These are phyloP conservation scores for Acrocephalus kingi DNA, from an alignment of 2,113 vertebrate genomes.

Conservation along the genomic window DNA sequence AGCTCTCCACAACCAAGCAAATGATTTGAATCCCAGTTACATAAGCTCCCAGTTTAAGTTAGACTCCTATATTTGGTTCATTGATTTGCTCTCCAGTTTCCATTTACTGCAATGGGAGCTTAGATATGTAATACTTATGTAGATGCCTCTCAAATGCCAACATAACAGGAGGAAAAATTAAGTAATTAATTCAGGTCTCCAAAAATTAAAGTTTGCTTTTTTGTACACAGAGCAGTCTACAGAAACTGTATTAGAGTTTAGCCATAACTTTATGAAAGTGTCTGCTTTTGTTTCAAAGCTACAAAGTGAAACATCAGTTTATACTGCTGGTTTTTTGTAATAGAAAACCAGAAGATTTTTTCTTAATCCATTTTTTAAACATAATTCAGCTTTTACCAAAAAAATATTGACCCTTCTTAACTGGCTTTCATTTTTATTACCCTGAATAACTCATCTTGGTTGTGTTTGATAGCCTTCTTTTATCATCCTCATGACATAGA, in stretches of 20 bases:
- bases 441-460: neutral
- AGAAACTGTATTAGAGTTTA: neutral
- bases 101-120: neutral
- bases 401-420: neutral
- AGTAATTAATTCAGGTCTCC: neutral
- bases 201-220: neutral
- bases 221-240: neutral
- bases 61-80: constrained; percentile 6
- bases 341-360: neutral
- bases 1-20: neutral
- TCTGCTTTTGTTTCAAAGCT: neutral
- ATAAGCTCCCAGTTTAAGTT: constrained; percentile 36
- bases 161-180: neutral
- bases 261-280: neutral
- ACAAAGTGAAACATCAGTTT: neutral
- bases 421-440: neutral
- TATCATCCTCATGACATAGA: neutral
- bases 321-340: neutral
- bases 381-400: neutral
- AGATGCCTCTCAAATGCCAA: neutral
- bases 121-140: neutral
- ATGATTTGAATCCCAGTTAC: neutral
- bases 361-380: neutral
- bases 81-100: neutral
- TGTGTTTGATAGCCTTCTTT: neutral